These are phyloP conservation scores for Parambassis ranga DNA, from an alignment of 2,797 vertebrate species.

Conservation along the genomic window DNA sequence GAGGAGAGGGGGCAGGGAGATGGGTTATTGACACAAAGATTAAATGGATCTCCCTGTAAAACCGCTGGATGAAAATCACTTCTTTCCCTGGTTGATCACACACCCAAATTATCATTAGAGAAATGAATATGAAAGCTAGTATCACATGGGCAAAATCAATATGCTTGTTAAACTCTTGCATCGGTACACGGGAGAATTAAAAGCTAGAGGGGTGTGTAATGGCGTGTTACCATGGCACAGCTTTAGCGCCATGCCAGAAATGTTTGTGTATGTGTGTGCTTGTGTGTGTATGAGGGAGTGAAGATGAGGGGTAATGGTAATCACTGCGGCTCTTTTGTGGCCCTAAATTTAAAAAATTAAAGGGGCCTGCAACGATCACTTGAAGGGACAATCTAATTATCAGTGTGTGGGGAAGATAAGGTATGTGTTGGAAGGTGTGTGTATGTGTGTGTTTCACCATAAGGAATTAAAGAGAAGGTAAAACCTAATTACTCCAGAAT, in stretches of 20 bases:
- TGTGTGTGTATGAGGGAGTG: neutral
- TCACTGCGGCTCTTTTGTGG: constrained; percentile 53
- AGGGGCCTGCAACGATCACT: constrained; percentile 32
- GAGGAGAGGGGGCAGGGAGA: neutral
- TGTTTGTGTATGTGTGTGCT: neutral
- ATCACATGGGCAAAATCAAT: constrained; percentile 53
- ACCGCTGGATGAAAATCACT: constrained; percentile 58
- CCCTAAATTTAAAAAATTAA: constrained; percentile 50
- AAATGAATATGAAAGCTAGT: constrained; percentile 51
- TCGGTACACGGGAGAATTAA: constrained; percentile 28
- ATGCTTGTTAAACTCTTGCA: constrained; percentile 49
- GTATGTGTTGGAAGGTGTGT: constrained; percentile 21
- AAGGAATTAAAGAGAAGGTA: constrained; percentile 22
- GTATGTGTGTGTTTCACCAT: constrained; percentile 8
- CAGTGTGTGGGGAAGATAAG: constrained; percentile 11
- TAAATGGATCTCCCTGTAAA: constrained; percentile 67
- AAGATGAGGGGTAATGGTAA: constrained; percentile 39
- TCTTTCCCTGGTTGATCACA: constrained; percentile 53
- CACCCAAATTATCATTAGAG: constrained; percentile 61
- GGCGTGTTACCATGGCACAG: constrained; percentile 20
- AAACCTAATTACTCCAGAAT: constrained; percentile 34
- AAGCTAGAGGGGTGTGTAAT: constrained; percentile 35
- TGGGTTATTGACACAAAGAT: constrained; percentile 71
- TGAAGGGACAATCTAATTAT: constrained; percentile 54
- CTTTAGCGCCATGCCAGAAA: neutral